Conservation (phyloP, 2,888 invertebrate genomes). For the Anoncus sp. region DNA sequence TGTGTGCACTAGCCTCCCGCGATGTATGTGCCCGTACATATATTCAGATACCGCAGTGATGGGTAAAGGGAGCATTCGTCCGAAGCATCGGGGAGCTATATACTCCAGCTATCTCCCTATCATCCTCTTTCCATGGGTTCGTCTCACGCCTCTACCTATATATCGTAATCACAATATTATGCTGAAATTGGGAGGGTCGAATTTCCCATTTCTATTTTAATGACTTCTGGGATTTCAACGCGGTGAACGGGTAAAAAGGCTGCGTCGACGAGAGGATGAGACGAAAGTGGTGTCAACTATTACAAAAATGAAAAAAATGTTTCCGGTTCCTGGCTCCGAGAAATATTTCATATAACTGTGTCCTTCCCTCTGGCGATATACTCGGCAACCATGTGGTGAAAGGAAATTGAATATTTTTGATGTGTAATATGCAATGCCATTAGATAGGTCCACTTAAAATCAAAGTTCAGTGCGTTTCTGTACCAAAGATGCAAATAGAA, state of each 20-base stretch:
- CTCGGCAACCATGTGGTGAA: too few relatives aligned
- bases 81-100: conserved; percentile 64
- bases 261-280: conserved; percentile 1
- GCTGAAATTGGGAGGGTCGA: conserved; percentile 80
- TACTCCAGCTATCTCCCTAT: conserved; percentile 20
- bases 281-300: conserved; percentile 37
- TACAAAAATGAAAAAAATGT: conserved; percentile 15
- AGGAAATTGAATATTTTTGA: too few relatives aligned
- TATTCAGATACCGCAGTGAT: conserved; percentile 41
- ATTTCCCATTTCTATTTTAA: conserved; percentile 81
- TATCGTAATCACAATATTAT: conserved; percentile 82
- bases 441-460: too few relatives aligned
- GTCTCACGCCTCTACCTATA: conserved; percentile 67
- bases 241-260: conserved; percentile 51
- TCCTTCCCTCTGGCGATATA: too few relatives aligned
- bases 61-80: conserved; percentile 74
- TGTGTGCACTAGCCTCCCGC: conserved; percentile 45
- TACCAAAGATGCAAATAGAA: too few relatives aligned
- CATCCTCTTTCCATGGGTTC: conserved; percentile 17
- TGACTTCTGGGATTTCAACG: conserved; percentile 80
- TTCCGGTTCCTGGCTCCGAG: conserved; percentile 9
- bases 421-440: too few relatives aligned
- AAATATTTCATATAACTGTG: conserved; percentile 25
- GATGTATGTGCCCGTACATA: conserved; percentile 35
- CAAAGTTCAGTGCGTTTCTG: too few relatives aligned